These are phyloP conservation scores for Prolemur simus DNA, from an alignment of 2,113 vertebrate genomes.

Conservation along the genomic window DNA sequence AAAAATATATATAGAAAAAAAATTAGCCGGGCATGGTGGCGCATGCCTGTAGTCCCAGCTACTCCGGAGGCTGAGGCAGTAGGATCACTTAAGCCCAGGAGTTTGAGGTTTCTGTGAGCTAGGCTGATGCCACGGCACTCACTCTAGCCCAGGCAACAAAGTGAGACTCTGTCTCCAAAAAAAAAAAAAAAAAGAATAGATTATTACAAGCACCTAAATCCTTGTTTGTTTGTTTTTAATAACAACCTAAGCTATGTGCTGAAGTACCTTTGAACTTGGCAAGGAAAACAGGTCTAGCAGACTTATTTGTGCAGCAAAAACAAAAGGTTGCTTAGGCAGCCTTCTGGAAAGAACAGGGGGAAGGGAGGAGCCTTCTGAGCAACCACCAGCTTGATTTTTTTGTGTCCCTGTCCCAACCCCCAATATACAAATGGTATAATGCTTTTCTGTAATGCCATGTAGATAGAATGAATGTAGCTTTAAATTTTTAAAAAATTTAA, in stretches of 20 bases:
- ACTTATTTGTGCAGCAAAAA: background rate
- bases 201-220: background rate
- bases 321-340: background rate
- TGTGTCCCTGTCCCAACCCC: background rate
- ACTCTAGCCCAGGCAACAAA: no score
- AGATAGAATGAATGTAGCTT: background rate
- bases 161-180: no score
- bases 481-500: background rate
- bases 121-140: no score
- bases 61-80: no score
- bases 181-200: no score
- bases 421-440: background rate
- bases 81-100: no score
- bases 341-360: background rate
- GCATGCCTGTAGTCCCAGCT: no score
- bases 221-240: background rate
- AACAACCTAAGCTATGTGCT: background rate
- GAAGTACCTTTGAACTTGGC: background rate
- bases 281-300: background rate
- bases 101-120: no score
- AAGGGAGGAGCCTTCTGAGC: background rate
- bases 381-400: background rate
- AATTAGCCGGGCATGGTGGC: no score
- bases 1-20: no score
- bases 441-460: background rate